Conservation (phyloP, 2,888 invertebrate genomes). For the Andrena dorsata region DNA sequence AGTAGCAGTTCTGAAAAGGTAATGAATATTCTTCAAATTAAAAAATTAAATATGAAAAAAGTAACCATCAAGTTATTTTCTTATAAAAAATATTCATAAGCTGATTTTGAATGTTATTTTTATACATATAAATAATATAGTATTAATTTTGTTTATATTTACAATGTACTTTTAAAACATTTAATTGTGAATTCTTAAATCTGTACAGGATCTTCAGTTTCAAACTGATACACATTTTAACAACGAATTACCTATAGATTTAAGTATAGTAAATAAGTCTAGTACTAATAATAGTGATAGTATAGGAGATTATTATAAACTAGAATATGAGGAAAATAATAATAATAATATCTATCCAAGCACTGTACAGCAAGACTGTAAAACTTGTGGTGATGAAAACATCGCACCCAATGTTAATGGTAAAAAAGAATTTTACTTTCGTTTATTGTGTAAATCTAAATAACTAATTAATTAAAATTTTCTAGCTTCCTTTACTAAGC, state of each 20-base stretch:
- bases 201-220: background rate
- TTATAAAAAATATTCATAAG: constrained; percentile 8
- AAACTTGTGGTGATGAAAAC: background rate
- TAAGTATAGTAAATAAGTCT: constrained; percentile 7
- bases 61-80: background rate
- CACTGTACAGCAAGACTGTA: background rate
- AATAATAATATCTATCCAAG: background rate
- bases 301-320: background rate
- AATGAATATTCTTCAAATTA: background rate
- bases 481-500: background rate
- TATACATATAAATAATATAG: background rate
- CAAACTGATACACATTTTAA: background rate
- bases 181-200: background rate
- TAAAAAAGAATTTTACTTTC: background rate
- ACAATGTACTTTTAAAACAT: background rate
- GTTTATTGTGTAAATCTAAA: background rate
- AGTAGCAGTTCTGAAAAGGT: constrained; percentile 1
- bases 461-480: constrained; percentile 1
- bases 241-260: background rate
- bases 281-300: background rate
- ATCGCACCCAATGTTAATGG: background rate
- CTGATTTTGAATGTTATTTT: background rate
- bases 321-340: background rate
- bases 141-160: background rate
- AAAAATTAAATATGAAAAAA: background rate